These are phyloP conservation scores for Thymelicus sylvestris DNA, from an alignment of 2,888 invertebrate genomes.

Conservation along the genomic window DNA sequence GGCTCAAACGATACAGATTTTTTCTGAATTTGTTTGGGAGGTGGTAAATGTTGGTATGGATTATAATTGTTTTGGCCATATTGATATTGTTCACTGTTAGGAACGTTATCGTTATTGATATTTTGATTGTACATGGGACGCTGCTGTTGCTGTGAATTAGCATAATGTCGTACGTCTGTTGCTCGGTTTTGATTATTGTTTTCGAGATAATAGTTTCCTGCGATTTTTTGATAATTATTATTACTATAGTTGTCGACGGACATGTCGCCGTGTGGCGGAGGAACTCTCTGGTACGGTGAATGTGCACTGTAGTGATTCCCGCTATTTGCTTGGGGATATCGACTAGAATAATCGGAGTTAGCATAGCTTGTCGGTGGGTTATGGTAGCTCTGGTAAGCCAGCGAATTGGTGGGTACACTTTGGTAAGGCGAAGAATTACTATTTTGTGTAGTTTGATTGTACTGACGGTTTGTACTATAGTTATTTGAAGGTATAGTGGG, in stretches of 20 bases:
- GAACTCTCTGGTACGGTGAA: constrained; percentile 86
- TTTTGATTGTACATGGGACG: constrained; percentile 72
- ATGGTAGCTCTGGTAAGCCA: constrained; percentile 77
- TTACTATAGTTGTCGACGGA: constrained; percentile 67
- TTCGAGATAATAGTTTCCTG: constrained; percentile 70
- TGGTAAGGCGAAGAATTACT: constrained; percentile 71
- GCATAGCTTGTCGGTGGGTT: constrained; percentile 80
- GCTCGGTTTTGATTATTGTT: constrained; percentile 57
- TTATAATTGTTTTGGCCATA: constrained; percentile 70
- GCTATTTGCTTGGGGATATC: constrained; percentile 71
- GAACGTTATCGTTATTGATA: constrained; percentile 56
- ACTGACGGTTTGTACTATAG: constrained; percentile 63
- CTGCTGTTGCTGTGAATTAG: constrained; percentile 67
- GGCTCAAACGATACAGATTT: constrained; percentile 90
- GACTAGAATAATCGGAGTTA: constrained; percentile 80
- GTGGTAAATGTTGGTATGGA: constrained; percentile 87
- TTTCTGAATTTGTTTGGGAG: constrained; percentile 86
- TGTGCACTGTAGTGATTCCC: constrained; percentile 64
- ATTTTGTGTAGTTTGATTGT: constrained; percentile 56
- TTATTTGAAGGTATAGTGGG: constrained; percentile 54
- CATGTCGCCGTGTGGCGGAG: constrained; percentile 82
- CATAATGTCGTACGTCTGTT: constrained; percentile 65
- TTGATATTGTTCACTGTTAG: constrained; percentile 62
- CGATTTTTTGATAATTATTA: constrained; percentile 69
- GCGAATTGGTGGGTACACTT: constrained; percentile 77